Base-by-base conservation (phyloP, 2,113 vertebrate genomes). In the Apistogramma diplotaenia region DNA sequence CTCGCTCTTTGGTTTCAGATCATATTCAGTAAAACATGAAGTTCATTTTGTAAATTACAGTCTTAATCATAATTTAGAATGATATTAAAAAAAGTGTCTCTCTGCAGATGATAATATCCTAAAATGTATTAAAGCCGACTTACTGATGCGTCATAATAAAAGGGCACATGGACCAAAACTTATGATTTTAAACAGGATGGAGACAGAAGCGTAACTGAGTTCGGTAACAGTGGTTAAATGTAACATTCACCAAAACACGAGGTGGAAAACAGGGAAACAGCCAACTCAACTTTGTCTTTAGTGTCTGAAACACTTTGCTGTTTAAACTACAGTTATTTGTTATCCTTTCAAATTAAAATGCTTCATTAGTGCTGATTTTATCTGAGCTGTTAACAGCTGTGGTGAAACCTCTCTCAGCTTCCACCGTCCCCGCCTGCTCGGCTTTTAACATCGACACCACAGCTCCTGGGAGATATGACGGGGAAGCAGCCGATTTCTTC, bases 381-480 rank as follows among this genome's bases (percentile, higher is more conserved):
- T 9, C 6, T 16, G 12, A 27, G 10, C 23, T 8, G 23, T 57
- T 27, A 2, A 6, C 21, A 61, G 31, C 11, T 59, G 49, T n/a
- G 16, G 9, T 10, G 19, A 59, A 19, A 33, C n/a, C n/a, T 61
- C 33, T 67, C 40, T 40, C 25, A 79, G 83, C 43, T 53, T 58
- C 74, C 92, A 86, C 56, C 49, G 33, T 87, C 53, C 49, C 18
- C 0, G 7, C 46, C 7, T 88, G 85, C 49, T 49, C 65, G 81
- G 80, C 89, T 43, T 94, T 94, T 76, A 94, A 92, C 83, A 79
- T 94, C 21, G 90, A 93, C 15, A n/a, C 18, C 1, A 62, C 2
- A 21, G 5, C 73, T 2, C 37, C 86, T 0, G 3, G 29, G 0
- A 53, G 91, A 27, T 67, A 87, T 19, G 0, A 0, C 25, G 91